Percentiles rank a stretch among this genome's conserved stretches.
Evolutionary conservation across 1,140 invertebrate genomes (phyloP).

Genomic region (Parapsyche elsis): DNA sequence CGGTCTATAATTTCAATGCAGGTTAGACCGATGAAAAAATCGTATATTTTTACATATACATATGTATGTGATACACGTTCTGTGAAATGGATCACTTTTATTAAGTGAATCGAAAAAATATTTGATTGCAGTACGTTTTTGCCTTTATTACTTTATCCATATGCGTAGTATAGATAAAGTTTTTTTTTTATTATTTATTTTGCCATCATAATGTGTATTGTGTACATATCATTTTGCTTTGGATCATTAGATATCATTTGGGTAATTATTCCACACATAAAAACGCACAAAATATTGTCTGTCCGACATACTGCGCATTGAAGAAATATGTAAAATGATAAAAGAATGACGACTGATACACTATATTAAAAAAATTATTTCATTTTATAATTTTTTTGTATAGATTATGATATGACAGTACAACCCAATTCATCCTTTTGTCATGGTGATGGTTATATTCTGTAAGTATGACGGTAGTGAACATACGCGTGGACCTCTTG

Average conservation of each 20-base stretch:
- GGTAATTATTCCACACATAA: background rate
- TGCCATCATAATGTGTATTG: background rate
- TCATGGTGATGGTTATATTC: constrained; percentile 55
- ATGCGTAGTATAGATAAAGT: too few species aligned
- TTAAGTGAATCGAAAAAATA: too few species aligned
- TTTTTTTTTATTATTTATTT: background rate
- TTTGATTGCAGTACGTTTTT: too few species aligned
- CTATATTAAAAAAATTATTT: background rate
- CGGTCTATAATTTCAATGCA: constrained; percentile 49
- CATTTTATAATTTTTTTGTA: constrained; percentile 51
- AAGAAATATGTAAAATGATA: too few species aligned
- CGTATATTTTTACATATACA: too few species aligned
- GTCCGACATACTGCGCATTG: too few species aligned
- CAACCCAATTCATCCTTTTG: constrained; percentile 51
- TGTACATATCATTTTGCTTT: background rate
- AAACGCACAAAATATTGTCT: background rate
- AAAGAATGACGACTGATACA: too few species aligned
- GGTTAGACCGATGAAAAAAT: constrained; percentile 24
- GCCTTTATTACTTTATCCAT: too few species aligned
- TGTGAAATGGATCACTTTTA: too few species aligned
- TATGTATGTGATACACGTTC: too few species aligned
- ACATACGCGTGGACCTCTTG: constrained; percentile 47
- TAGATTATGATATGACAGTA: constrained; percentile 55
- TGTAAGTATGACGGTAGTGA: constrained; percentile 53
- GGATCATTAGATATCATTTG: background rate